Percentiles rank a stretch among this genome's conserved stretches.
Evolutionary conservation across 2,113 vertebrate species (phyloP).

Genomic region (Otis tarda): DNA sequence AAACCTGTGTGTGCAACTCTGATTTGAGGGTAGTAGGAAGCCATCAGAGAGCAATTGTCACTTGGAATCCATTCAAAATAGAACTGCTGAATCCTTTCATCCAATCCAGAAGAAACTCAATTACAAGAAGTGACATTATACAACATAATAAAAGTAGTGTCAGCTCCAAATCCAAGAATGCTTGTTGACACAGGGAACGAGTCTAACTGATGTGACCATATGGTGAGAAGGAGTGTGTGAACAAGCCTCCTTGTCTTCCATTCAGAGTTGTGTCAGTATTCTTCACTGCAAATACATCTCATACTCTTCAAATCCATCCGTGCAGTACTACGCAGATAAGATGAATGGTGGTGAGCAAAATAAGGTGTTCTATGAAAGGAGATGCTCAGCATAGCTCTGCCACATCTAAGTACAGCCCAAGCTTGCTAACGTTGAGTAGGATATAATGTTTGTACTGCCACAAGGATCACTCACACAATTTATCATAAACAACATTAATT

Average conservation of each 20-base stretch:
- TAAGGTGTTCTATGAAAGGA: not conserved
- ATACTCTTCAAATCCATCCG: not conserved
- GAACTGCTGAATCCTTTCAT: not conserved
- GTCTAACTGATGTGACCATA: conserved; percentile 38
- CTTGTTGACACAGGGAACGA: conserved; percentile 43
- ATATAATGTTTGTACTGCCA: not conserved
- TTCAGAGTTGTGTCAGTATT: not conserved
- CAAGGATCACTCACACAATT: not conserved
- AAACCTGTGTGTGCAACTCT: not conserved
- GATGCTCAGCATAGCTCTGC: rapidly evolving
- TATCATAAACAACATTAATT: not conserved
- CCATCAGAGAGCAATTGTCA: not conserved
- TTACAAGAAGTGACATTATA: conserved; percentile 22
- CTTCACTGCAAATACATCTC: not conserved
- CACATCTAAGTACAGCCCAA: not conserved
- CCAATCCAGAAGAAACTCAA: not conserved
- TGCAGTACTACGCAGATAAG: not conserved
- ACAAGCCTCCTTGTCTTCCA: not conserved
- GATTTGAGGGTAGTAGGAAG: not conserved
- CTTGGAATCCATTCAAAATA: conserved; percentile 8
- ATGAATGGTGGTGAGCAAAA: not conserved
- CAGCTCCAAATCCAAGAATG: not conserved
- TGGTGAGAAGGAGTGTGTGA: conserved; percentile 34
- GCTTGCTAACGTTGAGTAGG: not conserved
- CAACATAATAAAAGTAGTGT: conserved; percentile 13